Base-by-base conservation (phyloP, 2,888 invertebrate species). In the Harpagoxenus sublaevis region DNA sequence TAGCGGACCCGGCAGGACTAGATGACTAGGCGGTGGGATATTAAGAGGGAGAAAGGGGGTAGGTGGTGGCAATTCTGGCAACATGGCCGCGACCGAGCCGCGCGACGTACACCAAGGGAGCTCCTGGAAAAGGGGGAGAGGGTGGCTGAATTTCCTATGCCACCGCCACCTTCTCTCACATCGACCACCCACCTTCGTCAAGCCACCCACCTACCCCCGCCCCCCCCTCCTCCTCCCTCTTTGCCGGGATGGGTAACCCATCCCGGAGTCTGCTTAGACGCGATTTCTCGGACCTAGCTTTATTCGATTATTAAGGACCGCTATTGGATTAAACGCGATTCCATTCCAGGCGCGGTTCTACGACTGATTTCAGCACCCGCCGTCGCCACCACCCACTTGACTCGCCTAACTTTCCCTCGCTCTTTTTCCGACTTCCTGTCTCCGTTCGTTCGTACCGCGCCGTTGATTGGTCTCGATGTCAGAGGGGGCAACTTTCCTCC, bases 1-100 rank as follows among this genome's bases (percentile, higher is more conserved):
- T 95, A 95, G 94, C 94, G 93, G 93, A 94, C 93, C 94, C 93
- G 92, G 92, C 93, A 94, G 93, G 94, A 94, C 94, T 95, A 95
- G 95, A 95, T 94, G 95, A 94, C 95, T 94, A 94, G 93, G 93
- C 92, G 93, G 93, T 87, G 93, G 86, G 90, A 94, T 94, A 94
- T 95, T 94, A 95, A 95, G 94, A 94, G 94, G 91, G 92, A 92
- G 93, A 92, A 93, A 92, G 92, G 93, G 94, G 93, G 92, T 94
- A 92, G 94, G 94, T 93, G 93, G 94, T 92, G 93, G 94, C 94
- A 92, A 94, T 94, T 95, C 94, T 93, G 94, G 94, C 95, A 95
- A 95, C 95, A 95, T 95, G 95, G 95, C 95, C 94, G 94, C 94
- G 91, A 91, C 90, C 89, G 88, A 89, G 91, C 91, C 92, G 92